phyloP scores from a whole-genome alignment of 53 echinoderm and acorn worm species.

The Astropecten irregularis region DNA sequence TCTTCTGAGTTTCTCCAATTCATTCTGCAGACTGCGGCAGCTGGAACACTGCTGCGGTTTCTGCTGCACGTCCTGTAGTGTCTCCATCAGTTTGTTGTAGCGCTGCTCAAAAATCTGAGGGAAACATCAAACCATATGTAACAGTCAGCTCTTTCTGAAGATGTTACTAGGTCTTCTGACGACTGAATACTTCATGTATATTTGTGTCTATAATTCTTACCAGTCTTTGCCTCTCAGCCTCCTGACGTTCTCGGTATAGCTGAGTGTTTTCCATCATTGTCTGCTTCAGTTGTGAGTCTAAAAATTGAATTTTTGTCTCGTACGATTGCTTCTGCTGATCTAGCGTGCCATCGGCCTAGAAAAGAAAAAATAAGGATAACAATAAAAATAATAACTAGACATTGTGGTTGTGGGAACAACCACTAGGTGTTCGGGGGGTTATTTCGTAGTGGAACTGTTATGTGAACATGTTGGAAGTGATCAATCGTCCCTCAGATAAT shows the following conservation, averaged over 20 bases:
- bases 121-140: too few species aligned
- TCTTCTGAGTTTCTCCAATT: slow-evolving; percentile 10
- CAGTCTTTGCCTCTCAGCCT: slow-evolving; percentile 30
- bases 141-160: too few species aligned
- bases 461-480: too few species aligned
- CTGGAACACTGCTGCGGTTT: slow-evolving; percentile 38
- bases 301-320: neutral
- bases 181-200: too few species aligned
- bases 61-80: slow-evolving; percentile 33
- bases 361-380: neutral
- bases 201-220: neutral
- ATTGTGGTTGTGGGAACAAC: too few species aligned
- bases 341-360: neutral
- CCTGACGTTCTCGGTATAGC: slow-evolving; percentile 7
- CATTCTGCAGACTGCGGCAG: slow-evolving; percentile 27
- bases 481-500: too few species aligned
- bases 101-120: slow-evolving; percentile 42
- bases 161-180: too few species aligned
- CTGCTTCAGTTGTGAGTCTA: slow-evolving; percentile 10
- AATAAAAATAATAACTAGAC: too few species aligned
- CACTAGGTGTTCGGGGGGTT: too few species aligned
- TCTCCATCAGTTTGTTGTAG: slow-evolving; percentile 62
- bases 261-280: slow-evolving; percentile 5
- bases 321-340: slow-evolving; percentile 3
- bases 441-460: too few species aligned